Evolutionary conservation across 1,140 invertebrate species (phyloP).

Genomic region (Diprion similis): DNA sequence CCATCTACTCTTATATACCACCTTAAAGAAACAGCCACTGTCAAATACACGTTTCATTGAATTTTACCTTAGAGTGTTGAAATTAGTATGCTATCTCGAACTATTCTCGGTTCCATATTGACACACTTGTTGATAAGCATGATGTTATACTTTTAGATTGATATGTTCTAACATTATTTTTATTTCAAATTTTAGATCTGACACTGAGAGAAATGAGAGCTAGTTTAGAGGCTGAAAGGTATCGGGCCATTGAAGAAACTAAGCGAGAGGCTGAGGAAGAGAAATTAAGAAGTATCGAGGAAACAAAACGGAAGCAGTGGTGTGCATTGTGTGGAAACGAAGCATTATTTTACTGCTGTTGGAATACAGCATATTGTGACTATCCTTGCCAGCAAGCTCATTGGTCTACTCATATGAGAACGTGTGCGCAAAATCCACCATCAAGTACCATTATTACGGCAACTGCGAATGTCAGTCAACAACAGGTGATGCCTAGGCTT

Average conservation of each 20-base stretch:
- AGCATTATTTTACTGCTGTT: slow-evolving; percentile 91
- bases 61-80: background rate
- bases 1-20: too few relatives aligned
- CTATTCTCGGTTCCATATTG: background rate
- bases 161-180: slow-evolving; percentile 11
- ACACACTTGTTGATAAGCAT: too few relatives aligned
- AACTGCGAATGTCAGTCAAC: slow-evolving; percentile 17
- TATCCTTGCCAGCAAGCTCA: slow-evolving; percentile 81
- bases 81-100: background rate
- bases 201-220: slow-evolving; percentile 71
- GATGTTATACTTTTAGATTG: too few relatives aligned
- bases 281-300: slow-evolving; percentile 71
- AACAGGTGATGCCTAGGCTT: slow-evolving; percentile 50
- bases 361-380: slow-evolving; percentile 94
- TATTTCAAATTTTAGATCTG: slow-evolving; percentile 44
- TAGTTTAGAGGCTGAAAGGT: slow-evolving; percentile 71
- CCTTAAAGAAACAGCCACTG: too few relatives aligned
- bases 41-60: too few relatives aligned
- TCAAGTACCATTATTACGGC: slow-evolving; percentile 26
- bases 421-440: slow-evolving; percentile 53
- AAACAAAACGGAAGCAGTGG: slow-evolving; percentile 86
- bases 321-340: slow-evolving; percentile 86
- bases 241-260: slow-evolving; percentile 66
- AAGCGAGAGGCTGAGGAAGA: slow-evolving; percentile 69
- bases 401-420: slow-evolving; percentile 68